Base-by-base conservation (phyloP, 2,888 invertebrate genomes). In the Pterobdella sp. region DNA sequence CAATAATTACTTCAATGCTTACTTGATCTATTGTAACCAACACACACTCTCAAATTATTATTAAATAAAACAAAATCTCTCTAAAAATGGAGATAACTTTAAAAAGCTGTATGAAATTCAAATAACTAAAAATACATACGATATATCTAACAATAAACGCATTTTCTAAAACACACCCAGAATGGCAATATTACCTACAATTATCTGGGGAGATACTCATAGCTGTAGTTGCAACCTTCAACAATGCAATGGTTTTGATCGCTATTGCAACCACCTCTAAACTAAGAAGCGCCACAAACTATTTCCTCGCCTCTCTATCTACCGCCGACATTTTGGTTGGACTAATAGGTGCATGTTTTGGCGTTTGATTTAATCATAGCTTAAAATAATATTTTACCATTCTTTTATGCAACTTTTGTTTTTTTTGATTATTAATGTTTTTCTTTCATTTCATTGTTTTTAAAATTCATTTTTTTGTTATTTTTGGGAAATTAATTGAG, bases 301-400 rank as follows among this genome's bases (percentile, higher is more conserved):
- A 74, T 67, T 75, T 75, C 63, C 69, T 76, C 0, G 76, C 76
- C 1, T 77, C 73, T 34, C 72, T 76, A 22, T 76, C 76, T 0
- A 64, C 69, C 10, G 76, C 76, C 1, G 76, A 76, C 68, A 52
- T 76, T 2, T 68, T 76, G n/a, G 76, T 76, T n/a, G 76, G 76
- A 3, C 35, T 72, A 1, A n/a, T 76, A 3, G 77, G 76, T 71
- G 49, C 10, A 64, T 29, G 63, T 22, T 49, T 18, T 49, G 52
- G 52, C n/a, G 14, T 14, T n/a, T n/a, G n/a, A n/a, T n/a, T n/a
- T n/a, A n/a, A n/a, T n/a, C n/a, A n/a, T n/a, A n/a, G n/a, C n/a
- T n/a, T n/a, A n/a, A n/a, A n/a, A n/a, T n/a, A n/a, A n/a, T n/a
- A n/a, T n/a, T n/a, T n/a, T n/a, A n/a, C n/a, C n/a, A n/a, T n/a